Evolutionary conservation across 2,888 invertebrate genomes (phyloP), one percentile per base, ranked within the genome.

Genomic region (Cryptocheilus praepositus): DNA sequence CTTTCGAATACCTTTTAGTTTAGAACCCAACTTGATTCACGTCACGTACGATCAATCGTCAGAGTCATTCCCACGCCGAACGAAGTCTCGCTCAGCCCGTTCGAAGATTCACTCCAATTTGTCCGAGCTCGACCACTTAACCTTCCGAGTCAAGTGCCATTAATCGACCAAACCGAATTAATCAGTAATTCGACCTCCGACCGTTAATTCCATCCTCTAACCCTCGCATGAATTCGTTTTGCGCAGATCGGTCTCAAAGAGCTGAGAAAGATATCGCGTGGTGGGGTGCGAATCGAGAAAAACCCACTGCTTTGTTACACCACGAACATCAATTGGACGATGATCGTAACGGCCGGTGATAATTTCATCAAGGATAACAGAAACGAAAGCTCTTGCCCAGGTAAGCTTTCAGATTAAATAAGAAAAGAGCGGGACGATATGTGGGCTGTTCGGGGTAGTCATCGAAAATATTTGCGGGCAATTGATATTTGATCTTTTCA

Each of bases 301-400:
- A 94, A 95, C 83, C 92, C 93, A 0, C 91, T 92, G 46, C 91
- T 98, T 0, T 98, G 98, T 86, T 95, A 93, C 85, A 90, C 94
- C 0, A 90, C 94, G 63, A 93, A 93, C 0, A 89, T 95, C 16
- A 90, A 94, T 83, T 95, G 95, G 95, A 84, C 86, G 7, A 76
- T 78, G n/a, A 91, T 94, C 69, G 90, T 91, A 1, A 82, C 74
- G 15, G 87, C 81, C 8, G 92, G 92, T 73, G 89, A 91, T 76
- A 81, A 90, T 43, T 80, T 84, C 49, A 79, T 83, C 52, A 83
- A 81, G 68, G 83, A 86, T 68, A 86, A 85, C 55, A 70, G 73
- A 53, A 77, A 78, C 22, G 77, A 76, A 7, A 59, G 65, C 4
- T 63, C 79, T 3, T 84, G 83, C 59, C 82, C 85, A 25, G 77